These are phyloP conservation scores for Phasianus colchicus DNA, from an alignment of 2,113 vertebrate genomes.

Conservation along the genomic window DNA sequence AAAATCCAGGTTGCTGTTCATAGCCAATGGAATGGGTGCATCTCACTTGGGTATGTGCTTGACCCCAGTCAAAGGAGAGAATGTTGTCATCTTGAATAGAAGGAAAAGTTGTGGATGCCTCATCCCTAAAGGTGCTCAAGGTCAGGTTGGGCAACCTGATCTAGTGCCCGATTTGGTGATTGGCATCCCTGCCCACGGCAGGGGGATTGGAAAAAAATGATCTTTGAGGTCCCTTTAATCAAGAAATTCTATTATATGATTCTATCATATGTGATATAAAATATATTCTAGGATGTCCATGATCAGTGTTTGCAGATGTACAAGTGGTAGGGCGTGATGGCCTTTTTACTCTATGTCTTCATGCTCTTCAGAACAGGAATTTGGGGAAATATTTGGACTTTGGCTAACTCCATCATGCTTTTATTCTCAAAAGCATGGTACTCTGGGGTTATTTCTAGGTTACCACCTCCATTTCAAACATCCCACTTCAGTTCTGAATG, in stretches of 20 bases:
- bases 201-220: too few relatives aligned
- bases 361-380: background rate
- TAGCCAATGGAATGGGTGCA: background rate
- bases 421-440: background rate
- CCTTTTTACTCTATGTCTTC: fast-evolving
- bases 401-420: background rate
- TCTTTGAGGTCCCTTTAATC: background rate
- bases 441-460: background rate
- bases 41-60: background rate
- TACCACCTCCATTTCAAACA: background rate
- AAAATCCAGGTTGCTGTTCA: background rate
- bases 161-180: too few relatives aligned
- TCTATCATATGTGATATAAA: background rate
- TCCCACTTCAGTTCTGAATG: fast-evolving
- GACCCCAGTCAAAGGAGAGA: background rate
- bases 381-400: background rate
- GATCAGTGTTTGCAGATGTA: fast-evolving
- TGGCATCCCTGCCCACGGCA: too few relatives aligned
- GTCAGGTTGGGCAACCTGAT: too few relatives aligned
- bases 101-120: background rate
- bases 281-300: fast-evolving
- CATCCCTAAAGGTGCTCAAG: too few relatives aligned
- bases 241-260: background rate
- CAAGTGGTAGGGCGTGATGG: fast-evolving
- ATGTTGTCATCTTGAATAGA: background rate